Percentiles rank a stretch among this genome's conserved stretches.
Evolutionary conservation across 2,888 invertebrate species (phyloP).

Genomic region (Steromphala cineraria): DNA sequence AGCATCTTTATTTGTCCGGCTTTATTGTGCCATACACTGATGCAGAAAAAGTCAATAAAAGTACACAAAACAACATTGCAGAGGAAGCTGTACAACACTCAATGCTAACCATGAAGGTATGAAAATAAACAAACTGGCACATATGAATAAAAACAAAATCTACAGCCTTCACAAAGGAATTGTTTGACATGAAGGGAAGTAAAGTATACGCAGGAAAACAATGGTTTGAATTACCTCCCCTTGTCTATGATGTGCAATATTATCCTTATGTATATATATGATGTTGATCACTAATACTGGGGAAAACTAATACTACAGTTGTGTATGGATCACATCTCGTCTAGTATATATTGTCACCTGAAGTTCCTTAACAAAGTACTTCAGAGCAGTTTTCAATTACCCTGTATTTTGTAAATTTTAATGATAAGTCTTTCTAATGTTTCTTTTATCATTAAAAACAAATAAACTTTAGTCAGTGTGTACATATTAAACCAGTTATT

Average conservation of each 20-base stretch:
- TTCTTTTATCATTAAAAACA: no score
- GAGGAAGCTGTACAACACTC: slow-evolving; percentile 12
- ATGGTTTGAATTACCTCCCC: slow-evolving; percentile 11
- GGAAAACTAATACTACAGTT: no score
- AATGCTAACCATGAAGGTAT: slow-evolving; percentile 15
- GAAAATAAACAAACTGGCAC: slow-evolving; percentile 21
- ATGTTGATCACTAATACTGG: no score
- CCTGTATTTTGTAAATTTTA: no score
- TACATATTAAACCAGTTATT: no score
- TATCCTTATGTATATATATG: no score
- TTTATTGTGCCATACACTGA: slow-evolving; percentile 13
- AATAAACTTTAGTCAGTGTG: no score
- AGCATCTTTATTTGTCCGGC: slow-evolving; percentile 19
- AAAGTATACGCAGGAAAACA: slow-evolving; percentile 7
- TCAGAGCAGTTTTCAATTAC: no score
- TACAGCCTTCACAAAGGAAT: slow-evolving; percentile 21
- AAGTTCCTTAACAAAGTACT: no score
- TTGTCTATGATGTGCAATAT: not conserved
- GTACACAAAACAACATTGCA: slow-evolving; percentile 18
- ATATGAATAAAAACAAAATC: slow-evolving; percentile 19
- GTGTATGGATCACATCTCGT: no score
- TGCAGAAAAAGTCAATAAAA: slow-evolving; percentile 18
- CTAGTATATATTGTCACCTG: no score
- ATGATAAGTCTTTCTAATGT: no score
- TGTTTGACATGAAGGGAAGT: not conserved